Evolutionary conservation across 2,797 vertebrate genomes (phyloP).

Genomic region (Oreonectes daqikongensis): DNA sequence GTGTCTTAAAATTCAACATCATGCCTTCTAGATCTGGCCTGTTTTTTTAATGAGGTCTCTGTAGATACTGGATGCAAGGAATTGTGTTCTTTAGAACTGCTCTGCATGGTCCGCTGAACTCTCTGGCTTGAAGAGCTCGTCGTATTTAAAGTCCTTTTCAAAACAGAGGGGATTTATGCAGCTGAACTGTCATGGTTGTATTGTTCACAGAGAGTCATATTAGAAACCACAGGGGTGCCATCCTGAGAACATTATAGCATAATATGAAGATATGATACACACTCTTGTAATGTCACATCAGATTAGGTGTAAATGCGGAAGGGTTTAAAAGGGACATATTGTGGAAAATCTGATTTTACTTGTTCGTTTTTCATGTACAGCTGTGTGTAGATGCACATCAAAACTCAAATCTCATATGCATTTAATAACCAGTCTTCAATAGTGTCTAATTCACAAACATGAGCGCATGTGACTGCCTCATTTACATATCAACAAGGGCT

Average conservation of each 20-base stretch:
- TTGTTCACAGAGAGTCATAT: conserved; percentile 52
- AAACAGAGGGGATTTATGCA: conserved; percentile 47
- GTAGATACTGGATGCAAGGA: conserved; percentile 44
- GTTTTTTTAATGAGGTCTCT: conserved; percentile 58
- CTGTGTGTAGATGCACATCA: not conserved
- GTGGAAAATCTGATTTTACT: conserved; percentile 2
- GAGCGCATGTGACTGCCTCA: not conserved
- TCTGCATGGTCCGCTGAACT: conserved; percentile 41
- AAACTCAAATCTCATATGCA: not conserved
- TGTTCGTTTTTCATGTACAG: not conserved
- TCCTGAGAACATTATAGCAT: conserved; percentile 43
- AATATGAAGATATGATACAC: conserved; percentile 58
- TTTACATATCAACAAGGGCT: not conserved
- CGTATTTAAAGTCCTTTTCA: conserved; percentile 38
- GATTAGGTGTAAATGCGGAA: conserved; percentile 45
- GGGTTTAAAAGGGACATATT: conserved; percentile 25
- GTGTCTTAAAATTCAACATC: conserved; percentile 43
- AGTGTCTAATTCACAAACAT: not conserved
- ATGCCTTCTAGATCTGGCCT: conserved; percentile 40
- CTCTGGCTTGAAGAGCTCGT: conserved; percentile 40
- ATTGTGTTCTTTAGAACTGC: conserved; percentile 42
- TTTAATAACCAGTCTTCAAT: not conserved
- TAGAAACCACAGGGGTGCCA: conserved; percentile 51
- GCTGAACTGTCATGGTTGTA: conserved; percentile 43
- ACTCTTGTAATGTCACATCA: conserved; percentile 53